Conservation (phyloP, 2,888 invertebrate genomes). For the Parapristionchus giblindavisi region DNA sequence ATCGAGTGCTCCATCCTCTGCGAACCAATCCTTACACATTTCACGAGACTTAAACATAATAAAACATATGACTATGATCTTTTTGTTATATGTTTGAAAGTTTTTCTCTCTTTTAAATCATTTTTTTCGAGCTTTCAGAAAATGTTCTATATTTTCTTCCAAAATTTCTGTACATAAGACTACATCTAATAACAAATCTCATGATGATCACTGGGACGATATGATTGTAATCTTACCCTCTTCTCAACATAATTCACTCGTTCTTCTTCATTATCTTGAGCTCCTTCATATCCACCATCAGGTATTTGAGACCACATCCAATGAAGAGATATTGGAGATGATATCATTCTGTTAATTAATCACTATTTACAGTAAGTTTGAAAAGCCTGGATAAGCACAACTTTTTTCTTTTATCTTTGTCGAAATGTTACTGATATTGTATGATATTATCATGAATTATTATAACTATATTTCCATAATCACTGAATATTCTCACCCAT, state of each 20-base stretch:
- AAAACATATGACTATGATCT: neutral
- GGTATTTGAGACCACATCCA: slow-evolving; percentile 56
- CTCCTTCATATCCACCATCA: slow-evolving; percentile 26
- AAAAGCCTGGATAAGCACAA: neutral
- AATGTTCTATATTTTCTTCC: too few species aligned
- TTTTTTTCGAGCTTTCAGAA: too few species aligned
- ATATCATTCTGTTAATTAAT: slow-evolving; percentile 48
- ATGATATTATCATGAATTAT: neutral
- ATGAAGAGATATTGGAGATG: slow-evolving; percentile 63
- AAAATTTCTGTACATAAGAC: too few species aligned
- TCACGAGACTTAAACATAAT: slow-evolving; percentile 38
- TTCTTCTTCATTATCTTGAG: neutral
- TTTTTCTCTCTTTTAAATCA: too few species aligned
- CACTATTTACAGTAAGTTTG: neutral
- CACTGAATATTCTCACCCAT: slow-evolving; percentile 36
- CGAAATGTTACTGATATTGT: neutral
- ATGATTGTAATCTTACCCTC: neutral
- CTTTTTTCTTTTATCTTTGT: neutral
- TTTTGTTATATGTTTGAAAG: too few species aligned
- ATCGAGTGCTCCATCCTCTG: slow-evolving; percentile 55
- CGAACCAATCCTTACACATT: slow-evolving; percentile 64
- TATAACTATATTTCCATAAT: neutral
- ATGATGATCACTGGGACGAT: too few species aligned
- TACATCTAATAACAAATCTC: too few species aligned
- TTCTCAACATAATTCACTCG: slow-evolving; percentile 9